Evolutionary conservation across 2,888 invertebrate genomes (phyloP), one percentile per base, ranked within the genome.

Genomic region (Lithophane semibrunnea): DNA sequence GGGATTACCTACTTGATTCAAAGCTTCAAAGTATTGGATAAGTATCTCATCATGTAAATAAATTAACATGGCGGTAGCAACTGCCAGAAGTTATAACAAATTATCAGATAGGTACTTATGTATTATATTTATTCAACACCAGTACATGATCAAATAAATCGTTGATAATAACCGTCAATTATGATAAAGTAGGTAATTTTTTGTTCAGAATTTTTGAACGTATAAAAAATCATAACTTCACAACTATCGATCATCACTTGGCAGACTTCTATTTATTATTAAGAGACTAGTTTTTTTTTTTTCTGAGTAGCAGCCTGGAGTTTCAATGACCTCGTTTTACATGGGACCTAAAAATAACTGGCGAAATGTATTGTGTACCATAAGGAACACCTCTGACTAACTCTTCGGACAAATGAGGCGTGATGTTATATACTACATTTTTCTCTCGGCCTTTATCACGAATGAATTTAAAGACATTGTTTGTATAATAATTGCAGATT

Each of bases 41-140:
- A 21, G 13, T 67, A 37, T 21, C 10, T 47, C 16, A 37, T 16
- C 7, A 18, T 29, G 0, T 44, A 66, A 18, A 37, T 29, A 49
- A 52, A 52, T 77, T 24, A 54, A 37, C 24, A 52, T 54, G 65
- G 10, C 37, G 73, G 79, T 68, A 60, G 70, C 67, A 71, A 61
- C 73, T 69, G 42, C 2, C 3, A 61, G 42, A 16, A 74, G 52
- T 68, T 56, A 60, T n/a, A 83, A 64, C 63, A 83, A 79, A 74
- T 79, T 63, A 71, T 56, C 16, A 74, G 12, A 16, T 29, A 83
- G 18, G 54, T 56, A 60, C 16, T 47, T 37, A 37, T 2, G 37
- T 79, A 68, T 72, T 73, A 77, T 80, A 60, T 81, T 74, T 79
- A 83, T 75, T 83, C 24, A 82, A 68, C 58, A 68, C 21, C 37